These are phyloP conservation scores for Pardosa pseudoannulata DNA, from an alignment of 2,888 invertebrate species.

Conservation along the genomic window DNA sequence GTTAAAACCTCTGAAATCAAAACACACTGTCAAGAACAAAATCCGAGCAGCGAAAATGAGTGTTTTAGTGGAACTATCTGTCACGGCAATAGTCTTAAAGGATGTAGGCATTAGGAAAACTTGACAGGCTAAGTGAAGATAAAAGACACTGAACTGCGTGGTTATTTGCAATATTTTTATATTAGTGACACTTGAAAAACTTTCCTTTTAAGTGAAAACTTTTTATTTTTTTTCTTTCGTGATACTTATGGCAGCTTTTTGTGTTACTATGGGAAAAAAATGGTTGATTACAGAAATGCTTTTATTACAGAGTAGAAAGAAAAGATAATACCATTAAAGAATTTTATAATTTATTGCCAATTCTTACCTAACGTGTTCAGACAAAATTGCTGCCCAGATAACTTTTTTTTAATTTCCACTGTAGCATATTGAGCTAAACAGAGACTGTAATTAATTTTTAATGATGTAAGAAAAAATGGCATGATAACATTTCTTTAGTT, in stretches of 20 bases:
- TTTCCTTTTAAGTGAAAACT: background rate
- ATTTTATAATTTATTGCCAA: background rate
- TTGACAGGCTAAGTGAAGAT: constrained; percentile 3
- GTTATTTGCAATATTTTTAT: constrained; percentile 8
- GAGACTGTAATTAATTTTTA: background rate
- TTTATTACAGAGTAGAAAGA: background rate
- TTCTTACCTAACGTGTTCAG: background rate
- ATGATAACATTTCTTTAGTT: no score
- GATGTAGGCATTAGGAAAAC: constrained; percentile 3
- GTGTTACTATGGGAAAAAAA: background rate
- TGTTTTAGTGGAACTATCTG: background rate
- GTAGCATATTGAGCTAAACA: no score
- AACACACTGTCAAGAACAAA: background rate
- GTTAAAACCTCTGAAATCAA: background rate
- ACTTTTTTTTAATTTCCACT: background rate
- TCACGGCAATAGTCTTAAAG: constrained; percentile 1
- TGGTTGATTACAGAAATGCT: background rate
- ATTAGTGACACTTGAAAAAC: constrained; percentile 7
- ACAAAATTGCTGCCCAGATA: background rate
- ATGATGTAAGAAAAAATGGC: no score
- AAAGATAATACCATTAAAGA: background rate
- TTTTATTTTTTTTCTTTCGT: background rate
- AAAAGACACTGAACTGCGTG: background rate
- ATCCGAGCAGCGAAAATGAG: background rate
- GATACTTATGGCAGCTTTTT: background rate